These are phyloP conservation scores for Pyrochroa serraticornis DNA, from an alignment of 2,888 invertebrate species.

Conservation along the genomic window DNA sequence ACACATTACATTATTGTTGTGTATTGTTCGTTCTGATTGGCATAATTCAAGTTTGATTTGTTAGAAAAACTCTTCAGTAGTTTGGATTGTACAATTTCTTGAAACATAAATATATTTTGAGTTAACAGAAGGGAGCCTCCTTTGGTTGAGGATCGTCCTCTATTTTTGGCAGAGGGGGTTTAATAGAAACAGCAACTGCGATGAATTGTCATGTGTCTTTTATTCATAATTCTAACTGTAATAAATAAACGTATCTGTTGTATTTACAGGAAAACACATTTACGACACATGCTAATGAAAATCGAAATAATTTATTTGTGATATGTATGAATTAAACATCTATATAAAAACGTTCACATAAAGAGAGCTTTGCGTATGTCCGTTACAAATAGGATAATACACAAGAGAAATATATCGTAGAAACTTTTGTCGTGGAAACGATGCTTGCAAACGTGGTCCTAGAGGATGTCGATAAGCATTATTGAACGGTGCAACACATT, in stretches of 20 bases:
- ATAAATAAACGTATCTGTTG: slow-evolving; percentile 47
- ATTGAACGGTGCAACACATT: slow-evolving; percentile 32
- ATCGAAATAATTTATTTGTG: slow-evolving; percentile 50
- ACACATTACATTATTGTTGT: no score
- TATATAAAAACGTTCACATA: slow-evolving; percentile 53
- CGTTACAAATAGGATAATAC: slow-evolving; percentile 40
- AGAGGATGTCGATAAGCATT: slow-evolving; percentile 25
- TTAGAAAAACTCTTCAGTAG: no score
- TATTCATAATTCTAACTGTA: slow-evolving; percentile 47
- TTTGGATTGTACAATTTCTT: no score
- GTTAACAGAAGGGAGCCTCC: no score
- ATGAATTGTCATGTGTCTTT: slow-evolving; percentile 39
- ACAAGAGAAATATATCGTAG: slow-evolving; percentile 32
- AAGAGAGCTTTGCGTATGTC: slow-evolving; percentile 34
- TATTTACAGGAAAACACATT: slow-evolving; percentile 50
- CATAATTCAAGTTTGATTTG: no score
- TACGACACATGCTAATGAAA: slow-evolving; percentile 46
- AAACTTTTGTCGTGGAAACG: slow-evolving; percentile 13
- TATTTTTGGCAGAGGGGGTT: no score
- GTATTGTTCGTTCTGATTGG: no score
- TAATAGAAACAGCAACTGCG: not conserved
- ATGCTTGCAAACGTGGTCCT: slow-evolving; percentile 15
- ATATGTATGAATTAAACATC: slow-evolving; percentile 56
- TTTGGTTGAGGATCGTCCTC: no score
- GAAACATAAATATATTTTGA: no score